Evolutionary conservation across 2,113 vertebrate species (phyloP), one percentile per base, ranked within the genome.

Genomic region (Melierax canorus): DNA sequence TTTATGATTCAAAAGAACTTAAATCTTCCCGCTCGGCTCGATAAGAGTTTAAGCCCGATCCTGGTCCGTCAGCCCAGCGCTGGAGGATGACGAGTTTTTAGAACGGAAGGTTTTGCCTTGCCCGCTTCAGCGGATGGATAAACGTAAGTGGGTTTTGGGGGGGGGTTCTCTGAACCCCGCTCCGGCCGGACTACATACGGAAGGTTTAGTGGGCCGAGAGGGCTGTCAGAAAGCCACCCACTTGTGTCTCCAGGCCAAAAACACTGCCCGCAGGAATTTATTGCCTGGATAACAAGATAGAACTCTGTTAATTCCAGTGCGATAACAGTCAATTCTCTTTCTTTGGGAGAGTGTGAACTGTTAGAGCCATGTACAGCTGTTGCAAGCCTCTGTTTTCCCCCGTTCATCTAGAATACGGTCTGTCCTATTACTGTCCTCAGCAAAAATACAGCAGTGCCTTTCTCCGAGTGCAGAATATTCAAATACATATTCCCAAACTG

Each of bases 241-340:
- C 87, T 77, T 6, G 0, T 13, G 21, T n/a, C 39, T 77, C 86
- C 36, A 3, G 53, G 94, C 79, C 73, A 51, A 45, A 93, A 86
- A 13, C 22, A 8, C 67, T 94, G 88, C 94, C 96, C 91, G 16
- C 83, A 50, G 62, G 90, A 79, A 85, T 85, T 43, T 15, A 88
- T 93, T 96, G 95, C 93, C 90, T 66, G 90, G 86, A 62, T 96
- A 91, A 96, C 50, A 96, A 30, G 73, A 34, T 67, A 20, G 7
- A 45, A 9, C 58, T 68, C 1, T 0, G 71, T 76, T 93, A 73
- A 68, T 90, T 88, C 48, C 76, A 38, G 80, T 50, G 76, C 1
- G 1, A 66, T 39, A 90, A 92, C 95, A 86, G 76, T 34, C 74
- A 41, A 1, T 67, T 75, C 48, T 88, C 36, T 86, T 36, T 51